Evolutionary conservation across 2,797 vertebrate genomes (phyloP).

Genomic region (Enteromius anoplus): DNA sequence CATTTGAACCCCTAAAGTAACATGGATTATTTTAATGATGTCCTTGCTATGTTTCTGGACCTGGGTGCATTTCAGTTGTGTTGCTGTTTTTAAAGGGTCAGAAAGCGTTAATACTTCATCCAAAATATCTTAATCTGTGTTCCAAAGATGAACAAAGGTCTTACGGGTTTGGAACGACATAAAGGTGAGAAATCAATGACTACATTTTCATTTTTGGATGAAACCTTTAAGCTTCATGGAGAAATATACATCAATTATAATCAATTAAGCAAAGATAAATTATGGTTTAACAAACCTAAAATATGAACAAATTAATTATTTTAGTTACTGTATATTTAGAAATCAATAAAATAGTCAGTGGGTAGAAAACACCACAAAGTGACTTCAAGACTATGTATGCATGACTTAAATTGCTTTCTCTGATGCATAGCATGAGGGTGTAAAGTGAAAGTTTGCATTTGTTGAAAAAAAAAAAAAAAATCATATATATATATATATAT

Average conservation of each 20-base stretch:
- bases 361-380: not conserved
- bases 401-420: constrained; percentile 8
- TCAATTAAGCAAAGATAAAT: not conserved
- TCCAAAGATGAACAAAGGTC: not conserved
- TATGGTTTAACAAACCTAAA: not conserved
- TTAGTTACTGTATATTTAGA: not conserved
- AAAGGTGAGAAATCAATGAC: not conserved
- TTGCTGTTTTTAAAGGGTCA: not conserved
- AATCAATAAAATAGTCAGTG: not conserved
- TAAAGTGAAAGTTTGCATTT: constrained; percentile 4
- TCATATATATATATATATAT: no score
- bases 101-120: not conserved
- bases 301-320: not conserved
- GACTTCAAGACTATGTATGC: not conserved
- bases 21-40: not conserved
- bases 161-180: not conserved
- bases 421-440: not conserved
- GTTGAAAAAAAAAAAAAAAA: not conserved
- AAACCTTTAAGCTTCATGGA: not conserved
- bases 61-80: not conserved
- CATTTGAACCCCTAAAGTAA: not conserved
- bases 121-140: not conserved
- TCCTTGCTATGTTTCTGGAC: not conserved
- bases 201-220: not conserved
- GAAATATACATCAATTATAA: not conserved